Conservation (phyloP, 2,888 invertebrate genomes). For the Macrosiphum euphorbiae region DNA sequence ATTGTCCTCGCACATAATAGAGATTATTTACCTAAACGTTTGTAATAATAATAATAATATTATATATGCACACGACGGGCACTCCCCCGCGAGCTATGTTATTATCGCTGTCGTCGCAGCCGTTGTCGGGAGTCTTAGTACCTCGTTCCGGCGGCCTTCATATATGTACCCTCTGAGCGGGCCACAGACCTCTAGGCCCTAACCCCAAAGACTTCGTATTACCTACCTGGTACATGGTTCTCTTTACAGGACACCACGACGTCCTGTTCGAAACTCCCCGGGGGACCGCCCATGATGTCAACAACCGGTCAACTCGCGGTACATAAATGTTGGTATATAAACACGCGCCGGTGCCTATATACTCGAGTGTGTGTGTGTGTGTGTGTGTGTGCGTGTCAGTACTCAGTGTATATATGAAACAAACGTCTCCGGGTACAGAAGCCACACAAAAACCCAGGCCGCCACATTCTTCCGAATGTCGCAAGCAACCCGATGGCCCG, state of each 20-base stretch:
- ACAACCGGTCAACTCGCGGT: slow-evolving; percentile 59
- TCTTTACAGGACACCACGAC: not conserved
- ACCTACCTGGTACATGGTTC: not conserved
- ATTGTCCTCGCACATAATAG: not conserved
- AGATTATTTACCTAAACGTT: not conserved
- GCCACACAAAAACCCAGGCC: slow-evolving; percentile 48
- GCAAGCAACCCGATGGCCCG: slow-evolving; percentile 59
- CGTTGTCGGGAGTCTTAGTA: not conserved
- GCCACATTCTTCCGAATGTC: slow-evolving; percentile 64
- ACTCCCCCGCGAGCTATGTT: not conserved
- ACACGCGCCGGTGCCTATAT: not conserved
- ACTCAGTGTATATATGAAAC: not conserved
- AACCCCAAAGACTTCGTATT: not conserved
- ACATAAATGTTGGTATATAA: not conserved
- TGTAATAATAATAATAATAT: not conserved
- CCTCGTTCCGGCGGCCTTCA: not conserved
- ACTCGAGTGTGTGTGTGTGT: not conserved
- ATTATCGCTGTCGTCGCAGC: not conserved
- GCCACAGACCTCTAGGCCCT: not conserved
- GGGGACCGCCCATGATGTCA: slow-evolving; percentile 57
- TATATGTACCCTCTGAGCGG: not conserved
- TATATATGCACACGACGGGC: not conserved
- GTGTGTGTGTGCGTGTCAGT: not conserved
- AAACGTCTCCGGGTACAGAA: slow-evolving; percentile 54
- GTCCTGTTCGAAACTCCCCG: slow-evolving; percentile 19